phyloP scores from a whole-genome alignment of 2,888 invertebrate species.

The Theodoxus fluviatilis region DNA sequence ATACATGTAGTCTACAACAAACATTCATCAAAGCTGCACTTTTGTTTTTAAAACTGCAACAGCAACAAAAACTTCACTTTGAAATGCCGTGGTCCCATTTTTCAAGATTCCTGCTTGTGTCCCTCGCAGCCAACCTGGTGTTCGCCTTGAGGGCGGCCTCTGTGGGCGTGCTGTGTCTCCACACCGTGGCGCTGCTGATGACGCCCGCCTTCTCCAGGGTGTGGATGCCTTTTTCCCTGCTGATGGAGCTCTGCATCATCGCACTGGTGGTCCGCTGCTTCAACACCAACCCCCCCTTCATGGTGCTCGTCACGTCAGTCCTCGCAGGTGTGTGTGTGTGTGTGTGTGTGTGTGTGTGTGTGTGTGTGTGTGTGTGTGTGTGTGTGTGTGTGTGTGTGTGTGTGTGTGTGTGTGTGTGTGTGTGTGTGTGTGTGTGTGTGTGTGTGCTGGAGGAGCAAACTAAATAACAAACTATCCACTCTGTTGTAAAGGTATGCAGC shows the following conservation, averaged over 20 bases:
- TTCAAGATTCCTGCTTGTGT: too few relatives aligned
- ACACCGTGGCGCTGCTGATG: slow-evolving; percentile 37
- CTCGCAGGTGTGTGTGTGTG: slow-evolving; percentile 40
- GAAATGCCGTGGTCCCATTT: too few relatives aligned
- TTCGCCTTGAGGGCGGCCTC: slow-evolving; percentile 32
- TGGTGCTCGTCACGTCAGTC: slow-evolving; percentile 39
- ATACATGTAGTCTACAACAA: too few relatives aligned
- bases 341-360: too few relatives aligned
- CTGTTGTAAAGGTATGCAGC: too few relatives aligned
- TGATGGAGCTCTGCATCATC: slow-evolving; percentile 39
- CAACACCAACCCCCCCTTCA: slow-evolving; percentile 34
- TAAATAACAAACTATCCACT: too few relatives aligned
- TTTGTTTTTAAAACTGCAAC: too few relatives aligned
- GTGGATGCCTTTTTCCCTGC: slow-evolving; percentile 39
- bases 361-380: neutral
- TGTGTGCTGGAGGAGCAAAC: too few relatives aligned
- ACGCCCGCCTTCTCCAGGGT: slow-evolving; percentile 39
- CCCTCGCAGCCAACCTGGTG: slow-evolving; percentile 31
- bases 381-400: too few relatives aligned
- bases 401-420: neutral
- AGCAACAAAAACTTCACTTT: too few relatives aligned
- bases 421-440: too few relatives aligned
- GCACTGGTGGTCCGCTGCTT: slow-evolving; percentile 38
- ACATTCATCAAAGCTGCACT: too few relatives aligned
- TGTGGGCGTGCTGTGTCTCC: slow-evolving; percentile 37